Evolutionary conservation across 2,888 invertebrate genomes (phyloP).

Genomic region (Tuta absoluta): DNA sequence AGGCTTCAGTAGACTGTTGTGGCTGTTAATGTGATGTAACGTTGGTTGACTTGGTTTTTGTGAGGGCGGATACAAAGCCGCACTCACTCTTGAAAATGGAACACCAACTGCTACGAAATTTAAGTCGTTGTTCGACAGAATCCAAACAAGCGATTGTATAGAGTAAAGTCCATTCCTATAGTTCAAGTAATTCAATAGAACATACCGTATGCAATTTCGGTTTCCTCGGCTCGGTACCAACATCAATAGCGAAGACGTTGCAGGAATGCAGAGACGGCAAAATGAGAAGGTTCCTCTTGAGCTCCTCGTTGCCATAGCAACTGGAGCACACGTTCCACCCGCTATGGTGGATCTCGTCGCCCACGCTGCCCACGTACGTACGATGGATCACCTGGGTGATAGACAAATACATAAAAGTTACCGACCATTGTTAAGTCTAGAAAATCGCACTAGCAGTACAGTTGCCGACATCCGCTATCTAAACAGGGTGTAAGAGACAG

Average conservation of each 20-base stretch:
- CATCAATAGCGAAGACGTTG: conserved; percentile 92
- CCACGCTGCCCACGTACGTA: conserved; percentile 86
- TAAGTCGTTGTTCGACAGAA: no score
- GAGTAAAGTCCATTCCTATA: no score
- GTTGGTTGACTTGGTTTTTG: no score
- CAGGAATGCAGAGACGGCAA: conserved; percentile 91
- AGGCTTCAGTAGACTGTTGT: no score
- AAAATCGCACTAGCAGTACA: no score
- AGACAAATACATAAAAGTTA: background rate
- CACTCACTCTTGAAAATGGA: no score
- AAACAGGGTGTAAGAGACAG: no score
- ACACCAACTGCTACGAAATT: no score
- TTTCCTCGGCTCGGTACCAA: conserved; percentile 85
- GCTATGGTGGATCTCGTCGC: conserved; percentile 96
- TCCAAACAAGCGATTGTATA: no score
- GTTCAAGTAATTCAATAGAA: background rate
- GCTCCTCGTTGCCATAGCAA: conserved; percentile 83
- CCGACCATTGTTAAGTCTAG: background rate
- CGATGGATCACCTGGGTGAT: conserved; percentile 90
- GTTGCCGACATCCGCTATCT: no score
- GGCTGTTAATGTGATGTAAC: no score
- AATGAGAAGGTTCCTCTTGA: conserved; percentile 89
- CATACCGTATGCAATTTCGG: conserved; percentile 88
- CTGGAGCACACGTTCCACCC: conserved; percentile 99
- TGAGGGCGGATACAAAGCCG: no score